Evolutionary conservation across 1,140 invertebrate species (phyloP), one percentile per base, ranked within the genome.

Genomic region (Steinernema feltiae): DNA sequence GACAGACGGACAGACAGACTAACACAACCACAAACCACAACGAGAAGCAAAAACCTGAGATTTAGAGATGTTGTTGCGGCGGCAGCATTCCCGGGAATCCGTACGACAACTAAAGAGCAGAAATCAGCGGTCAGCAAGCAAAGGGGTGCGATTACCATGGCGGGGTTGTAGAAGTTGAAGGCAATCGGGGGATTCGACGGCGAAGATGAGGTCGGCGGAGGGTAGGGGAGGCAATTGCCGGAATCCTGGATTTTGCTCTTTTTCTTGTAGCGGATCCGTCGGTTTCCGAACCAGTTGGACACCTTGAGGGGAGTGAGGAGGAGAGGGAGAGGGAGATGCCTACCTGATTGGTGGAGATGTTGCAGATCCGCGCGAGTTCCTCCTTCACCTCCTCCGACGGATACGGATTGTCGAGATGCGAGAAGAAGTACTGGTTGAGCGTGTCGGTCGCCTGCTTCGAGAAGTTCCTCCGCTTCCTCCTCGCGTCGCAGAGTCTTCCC

Each of bases 281-380:
- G 89, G 82, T 89, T 89, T 18, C 88, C 88, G 81, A 89, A 89
- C 88, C 88, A 89, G 81, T 89, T 89, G 29, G 88, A 88, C n/a
- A 89, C 87, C 88, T 88, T 30, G 30, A 30, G 48, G 27, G 32
- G 48, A 27, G 77, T 0, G 30, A 21, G 46, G 32, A 24, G 17
- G 27, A 29, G n/a, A 41, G 27, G 30, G 32, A 32, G 30, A 18
- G 27, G n/a, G n/a, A 21, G 32, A 18, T 73, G 7, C 35, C 48
- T 77, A 88, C 88, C 86, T 89, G 88, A 72, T 87, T 87, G 1
- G 89, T 87, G 35, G 88, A 88, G 30, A 89, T 88, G 30, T 86
- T 83, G 82, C 88, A 89, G 78, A 88, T 87, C 70, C 86, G 79
- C 2, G 88, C 88, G 69, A 89, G 80, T 79, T 88, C 88, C 80